phyloP scores from a whole-genome alignment of 2,888 invertebrate genomes.

The Mimachlamys varia region DNA sequence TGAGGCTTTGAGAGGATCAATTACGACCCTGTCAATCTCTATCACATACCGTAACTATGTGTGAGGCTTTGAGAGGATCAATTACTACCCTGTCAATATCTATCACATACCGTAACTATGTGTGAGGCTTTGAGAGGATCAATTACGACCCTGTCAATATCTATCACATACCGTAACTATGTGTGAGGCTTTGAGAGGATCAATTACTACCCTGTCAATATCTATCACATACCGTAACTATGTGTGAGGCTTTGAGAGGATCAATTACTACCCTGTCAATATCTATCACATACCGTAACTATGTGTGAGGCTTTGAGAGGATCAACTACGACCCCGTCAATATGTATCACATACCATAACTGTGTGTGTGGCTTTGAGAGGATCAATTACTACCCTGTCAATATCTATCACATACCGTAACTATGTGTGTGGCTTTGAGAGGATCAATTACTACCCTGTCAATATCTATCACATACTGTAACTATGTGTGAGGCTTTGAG shows the following conservation, averaged over 20 bases:
- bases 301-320: slow-evolving; percentile 98
- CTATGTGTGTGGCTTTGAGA: slow-evolving; percentile 97
- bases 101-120: slow-evolving; percentile 89
- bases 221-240: slow-evolving; percentile 89
- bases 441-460: slow-evolving; percentile 99
- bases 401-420: slow-evolving; percentile 89
- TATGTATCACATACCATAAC: slow-evolving; percentile 89
- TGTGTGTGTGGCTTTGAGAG: slow-evolving; percentile 97
- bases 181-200: slow-evolving; percentile 98
- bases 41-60: slow-evolving; percentile 91
- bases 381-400: slow-evolving; percentile 98
- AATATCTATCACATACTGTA: slow-evolving; percentile 87
- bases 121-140: slow-evolving; percentile 99
- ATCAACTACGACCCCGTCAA: slow-evolving; percentile 98
- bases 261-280: slow-evolving; percentile 98
- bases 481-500: slow-evolving; percentile 98
- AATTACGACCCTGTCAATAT: slow-evolving; percentile 97
- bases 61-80: slow-evolving; percentile 98
- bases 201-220: slow-evolving; percentile 97
- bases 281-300: slow-evolving; percentile 88
- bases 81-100: slow-evolving; percentile 97
- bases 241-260: slow-evolving; percentile 98
- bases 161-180: slow-evolving; percentile 89
- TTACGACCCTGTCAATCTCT: slow-evolving; percentile 95
- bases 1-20: slow-evolving; percentile 98